Evolutionary conservation across 2,888 invertebrate genomes (phyloP).

Genomic region (Sthenelais limicola): DNA sequence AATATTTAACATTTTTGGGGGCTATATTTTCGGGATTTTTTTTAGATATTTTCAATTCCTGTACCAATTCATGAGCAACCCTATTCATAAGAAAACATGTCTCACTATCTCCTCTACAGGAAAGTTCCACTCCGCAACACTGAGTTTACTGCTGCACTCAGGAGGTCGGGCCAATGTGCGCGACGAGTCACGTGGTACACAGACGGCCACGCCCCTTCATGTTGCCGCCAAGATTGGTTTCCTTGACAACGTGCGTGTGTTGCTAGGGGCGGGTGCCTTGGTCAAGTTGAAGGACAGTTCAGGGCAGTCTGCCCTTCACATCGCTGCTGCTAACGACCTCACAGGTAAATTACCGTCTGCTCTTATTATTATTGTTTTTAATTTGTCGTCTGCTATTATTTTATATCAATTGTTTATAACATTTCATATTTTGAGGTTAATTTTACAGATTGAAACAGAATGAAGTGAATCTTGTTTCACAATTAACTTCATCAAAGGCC

Average conservation of each 20-base stretch:
- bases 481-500: too few relatives aligned
- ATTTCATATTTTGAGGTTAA: too few relatives aligned
- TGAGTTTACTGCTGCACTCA: conserved; percentile 30
- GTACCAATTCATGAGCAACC: neutral
- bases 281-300: conserved; percentile 37
- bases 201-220: conserved; percentile 42
- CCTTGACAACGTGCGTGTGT: conserved; percentile 37
- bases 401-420: too few relatives aligned
- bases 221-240: conserved; percentile 33
- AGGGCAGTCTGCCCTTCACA: conserved; percentile 41
- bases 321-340: conserved; percentile 41
- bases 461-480: too few relatives aligned
- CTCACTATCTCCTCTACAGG: conserved; percentile 14
- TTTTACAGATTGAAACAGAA: too few relatives aligned
- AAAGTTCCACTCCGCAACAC: conserved; percentile 27
- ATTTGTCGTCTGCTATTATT: too few relatives aligned
- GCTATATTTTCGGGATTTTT: too few relatives aligned
- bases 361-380: too few relatives aligned
- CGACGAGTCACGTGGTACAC: neutral
- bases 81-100: neutral
- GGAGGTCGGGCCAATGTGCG: conserved; percentile 40
- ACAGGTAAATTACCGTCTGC: conserved; percentile 44
- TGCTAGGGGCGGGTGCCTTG: conserved; percentile 37
- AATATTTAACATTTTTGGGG: too few relatives aligned
- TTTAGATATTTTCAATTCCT: too few relatives aligned